Conservation (phyloP, 1,140 invertebrate species). For the Daktulosphaira vitifoliae region DNA sequence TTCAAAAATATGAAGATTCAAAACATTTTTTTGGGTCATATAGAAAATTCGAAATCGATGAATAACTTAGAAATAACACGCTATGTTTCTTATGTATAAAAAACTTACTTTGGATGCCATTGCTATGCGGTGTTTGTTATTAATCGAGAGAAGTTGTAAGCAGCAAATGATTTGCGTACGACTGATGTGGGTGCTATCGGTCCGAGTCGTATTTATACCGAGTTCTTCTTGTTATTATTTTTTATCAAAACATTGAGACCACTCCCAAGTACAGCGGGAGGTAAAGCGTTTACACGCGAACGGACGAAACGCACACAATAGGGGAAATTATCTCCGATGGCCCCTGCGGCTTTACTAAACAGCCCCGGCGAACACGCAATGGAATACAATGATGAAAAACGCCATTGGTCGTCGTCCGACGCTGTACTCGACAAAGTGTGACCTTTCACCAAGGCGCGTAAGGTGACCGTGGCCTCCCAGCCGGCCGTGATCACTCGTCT, state of each 20-base stretch:
- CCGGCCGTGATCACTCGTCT: background rate
- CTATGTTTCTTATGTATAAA: no score
- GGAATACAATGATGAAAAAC: no score
- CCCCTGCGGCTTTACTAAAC: background rate
- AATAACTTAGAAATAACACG: no score
- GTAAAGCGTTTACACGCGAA: background rate
- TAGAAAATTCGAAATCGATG: no score
- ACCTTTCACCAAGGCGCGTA: conserved; percentile 1
- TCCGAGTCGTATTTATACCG: background rate
- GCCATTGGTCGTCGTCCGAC: no score
- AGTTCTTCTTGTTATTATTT: no score
- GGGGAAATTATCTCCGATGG: conserved; percentile 4
- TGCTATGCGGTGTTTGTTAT: background rate
- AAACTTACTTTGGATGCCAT: conserved; percentile 16
- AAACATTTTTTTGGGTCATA: no score
- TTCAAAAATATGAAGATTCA: no score
- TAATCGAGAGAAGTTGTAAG: no score
- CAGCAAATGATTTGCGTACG: background rate
- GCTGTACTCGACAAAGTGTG: no score
- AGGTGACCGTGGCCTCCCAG: conserved; percentile 13
- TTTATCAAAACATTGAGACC: conserved; percentile 7
- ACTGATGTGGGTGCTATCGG: background rate
- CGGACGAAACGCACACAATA: background rate
- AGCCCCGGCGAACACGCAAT: background rate
- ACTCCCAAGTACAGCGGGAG: background rate